Evolutionary conservation across 2,888 invertebrate species (phyloP).

Genomic region (Labia minor): DNA sequence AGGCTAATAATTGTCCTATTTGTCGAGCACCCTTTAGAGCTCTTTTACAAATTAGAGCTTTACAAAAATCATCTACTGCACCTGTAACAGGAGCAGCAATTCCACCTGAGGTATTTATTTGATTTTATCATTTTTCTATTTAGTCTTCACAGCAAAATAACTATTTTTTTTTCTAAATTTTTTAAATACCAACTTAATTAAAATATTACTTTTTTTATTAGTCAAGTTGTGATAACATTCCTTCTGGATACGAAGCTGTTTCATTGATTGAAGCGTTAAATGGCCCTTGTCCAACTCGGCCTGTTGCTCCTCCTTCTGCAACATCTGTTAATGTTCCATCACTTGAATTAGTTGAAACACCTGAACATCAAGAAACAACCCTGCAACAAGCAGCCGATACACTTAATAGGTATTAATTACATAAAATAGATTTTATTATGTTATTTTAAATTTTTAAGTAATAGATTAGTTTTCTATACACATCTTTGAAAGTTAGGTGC

Average conservation of each 20-base stretch:
- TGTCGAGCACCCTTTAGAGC: conserved; percentile 98
- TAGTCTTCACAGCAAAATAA: not conserved
- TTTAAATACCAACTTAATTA: no score
- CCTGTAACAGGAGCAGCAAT: conserved; percentile 44
- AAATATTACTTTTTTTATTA: conserved; percentile 30
- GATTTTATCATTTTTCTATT: no score
- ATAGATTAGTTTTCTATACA: not conserved
- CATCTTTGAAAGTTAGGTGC: no score
- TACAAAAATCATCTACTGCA: conserved; percentile 59
- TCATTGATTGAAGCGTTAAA: conserved; percentile 91
- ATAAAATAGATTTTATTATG: not conserved
- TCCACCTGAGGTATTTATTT: conserved; percentile 50
- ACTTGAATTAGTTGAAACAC: conserved; percentile 37
- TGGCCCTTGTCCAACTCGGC: conserved; percentile 62
- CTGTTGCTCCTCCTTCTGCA: conserved; percentile 26
- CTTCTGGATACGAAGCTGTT: conserved; percentile 86
- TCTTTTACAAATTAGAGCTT: conserved; percentile 84
- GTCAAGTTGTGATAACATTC: conserved; percentile 73
- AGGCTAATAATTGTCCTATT: conserved; percentile 96
- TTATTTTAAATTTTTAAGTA: not conserved
- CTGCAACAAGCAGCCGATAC: conserved; percentile 48
- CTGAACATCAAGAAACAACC: conserved; percentile 52
- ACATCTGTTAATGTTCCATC: conserved; percentile 26
- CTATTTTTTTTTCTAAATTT: not conserved
- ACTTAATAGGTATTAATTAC: conserved; percentile 43